phyloP scores from a whole-genome alignment of 2,797 vertebrate species.

The Pipistrellus pipistrellus region DNA sequence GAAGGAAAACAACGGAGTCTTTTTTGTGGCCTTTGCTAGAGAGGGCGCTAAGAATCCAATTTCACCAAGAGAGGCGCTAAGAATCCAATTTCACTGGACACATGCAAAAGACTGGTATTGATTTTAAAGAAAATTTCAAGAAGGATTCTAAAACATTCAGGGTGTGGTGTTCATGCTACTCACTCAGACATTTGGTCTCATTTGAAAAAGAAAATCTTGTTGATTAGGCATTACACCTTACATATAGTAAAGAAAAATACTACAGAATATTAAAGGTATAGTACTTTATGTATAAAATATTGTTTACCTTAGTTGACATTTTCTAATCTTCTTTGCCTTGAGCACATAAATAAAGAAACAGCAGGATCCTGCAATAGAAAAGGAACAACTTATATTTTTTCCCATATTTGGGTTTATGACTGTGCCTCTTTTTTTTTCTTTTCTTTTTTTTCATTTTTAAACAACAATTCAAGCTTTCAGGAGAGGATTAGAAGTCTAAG shows the following conservation, averaged over 20 bases:
- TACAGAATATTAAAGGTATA: neutral
- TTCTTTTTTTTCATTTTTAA: neutral
- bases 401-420: neutral
- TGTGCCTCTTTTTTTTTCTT: neutral
- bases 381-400: slow-evolving; percentile 16
- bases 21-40: neutral
- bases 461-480: slow-evolving; percentile 5
- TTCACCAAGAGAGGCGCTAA: neutral
- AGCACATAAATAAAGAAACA: neutral
- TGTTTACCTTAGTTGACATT: neutral
- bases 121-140: slow-evolving; percentile 32
- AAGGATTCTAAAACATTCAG: neutral
- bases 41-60: neutral
- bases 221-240: neutral
- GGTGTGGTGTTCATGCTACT: neutral
- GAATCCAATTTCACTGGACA: neutral
- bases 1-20: neutral
- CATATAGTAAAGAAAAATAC: slow-evolving; percentile 8
- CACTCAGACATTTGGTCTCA: neutral
- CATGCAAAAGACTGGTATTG: neutral
- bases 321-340: slow-evolving; percentile 23
- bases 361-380: neutral
- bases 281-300: slow-evolving; percentile 8
- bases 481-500: neutral
- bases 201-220: slow-evolving; percentile 34